Evolutionary conservation across 1,140 invertebrate species (phyloP).

Genomic region (Apis laboriosa): DNA sequence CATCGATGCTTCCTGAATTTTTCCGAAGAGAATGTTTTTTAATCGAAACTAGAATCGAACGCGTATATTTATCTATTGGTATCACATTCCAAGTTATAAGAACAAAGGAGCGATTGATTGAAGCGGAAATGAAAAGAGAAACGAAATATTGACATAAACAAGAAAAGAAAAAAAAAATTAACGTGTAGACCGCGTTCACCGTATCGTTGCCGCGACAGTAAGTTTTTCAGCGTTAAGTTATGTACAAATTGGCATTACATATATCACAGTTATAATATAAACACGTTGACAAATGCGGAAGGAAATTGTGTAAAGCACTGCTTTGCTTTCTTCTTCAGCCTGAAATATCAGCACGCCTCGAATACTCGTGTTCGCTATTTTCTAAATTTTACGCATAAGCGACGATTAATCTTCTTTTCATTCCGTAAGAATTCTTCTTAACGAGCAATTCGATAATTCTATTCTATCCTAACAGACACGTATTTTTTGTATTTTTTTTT

Average conservation of each 20-base stretch:
- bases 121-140: constrained; percentile 14
- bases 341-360: neutral
- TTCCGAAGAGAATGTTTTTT: neutral
- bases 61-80: neutral
- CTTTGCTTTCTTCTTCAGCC: neutral
- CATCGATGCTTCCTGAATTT: neutral
- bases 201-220: constrained; percentile 5
- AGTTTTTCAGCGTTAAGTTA: constrained; percentile 22
- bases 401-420: neutral
- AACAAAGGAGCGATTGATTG: neutral
- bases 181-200: neutral
- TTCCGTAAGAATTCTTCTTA: constrained; percentile 2
- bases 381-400: constrained; percentile 18
- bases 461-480: constrained; percentile 18
- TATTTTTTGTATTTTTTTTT: neutral
- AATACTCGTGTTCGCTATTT: neutral
- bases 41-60: neutral
- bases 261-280: constrained; percentile 73
- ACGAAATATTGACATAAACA: neutral
- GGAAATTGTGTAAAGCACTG: constrained; percentile 57
- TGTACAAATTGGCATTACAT: constrained; percentile 65
- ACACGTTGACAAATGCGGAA: constrained; percentile 58
- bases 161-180: neutral
- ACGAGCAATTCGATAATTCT: constrained; percentile 28
- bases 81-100: constrained; percentile 15